These are phyloP conservation scores for Clupea harengus DNA, from an alignment of 2,113 vertebrate species.

Conservation along the genomic window DNA sequence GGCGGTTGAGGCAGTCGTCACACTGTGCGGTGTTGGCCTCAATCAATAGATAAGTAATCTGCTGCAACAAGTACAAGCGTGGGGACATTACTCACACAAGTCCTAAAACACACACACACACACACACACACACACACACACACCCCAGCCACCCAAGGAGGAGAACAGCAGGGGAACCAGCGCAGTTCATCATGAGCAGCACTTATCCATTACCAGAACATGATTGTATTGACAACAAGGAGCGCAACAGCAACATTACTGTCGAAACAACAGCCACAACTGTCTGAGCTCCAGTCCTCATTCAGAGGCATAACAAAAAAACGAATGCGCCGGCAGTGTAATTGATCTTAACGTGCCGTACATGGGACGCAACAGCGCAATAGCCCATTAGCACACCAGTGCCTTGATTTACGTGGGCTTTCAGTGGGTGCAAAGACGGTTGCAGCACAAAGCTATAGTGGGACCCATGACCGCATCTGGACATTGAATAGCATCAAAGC, in stretches of 20 bases:
- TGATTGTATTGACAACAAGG: constrained; percentile 50
- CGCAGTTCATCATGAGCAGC: constrained; percentile 49
- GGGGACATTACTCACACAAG: constrained; percentile 62
- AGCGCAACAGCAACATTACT: constrained; percentile 47
- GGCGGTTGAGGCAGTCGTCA: constrained; percentile 71
- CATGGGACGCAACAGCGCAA: neutral
- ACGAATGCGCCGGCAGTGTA: neutral
- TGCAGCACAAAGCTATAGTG: neutral
- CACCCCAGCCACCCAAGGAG: constrained; percentile 47
- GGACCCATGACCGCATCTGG: neutral
- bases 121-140: neutral
- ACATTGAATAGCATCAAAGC: neutral
- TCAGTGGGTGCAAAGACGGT: neutral
- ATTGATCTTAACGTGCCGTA: neutral
- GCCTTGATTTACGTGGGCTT: neutral
- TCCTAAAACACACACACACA: constrained; percentile 45
- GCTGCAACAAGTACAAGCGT: constrained; percentile 63
- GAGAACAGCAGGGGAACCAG: constrained; percentile 39
- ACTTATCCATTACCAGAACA: constrained; percentile 61
- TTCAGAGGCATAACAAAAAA: neutral
- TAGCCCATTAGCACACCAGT: neutral
- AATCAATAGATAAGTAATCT: constrained; percentile 79
- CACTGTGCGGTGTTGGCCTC: constrained; percentile 59
- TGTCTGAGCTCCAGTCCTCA: neutral
- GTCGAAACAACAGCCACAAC: constrained; percentile 41